Percentiles rank a stretch among this genome's conserved stretches.
Evolutionary conservation across 1,140 invertebrate genomes (phyloP).

Genomic region (Melitaea cinxia): DNA sequence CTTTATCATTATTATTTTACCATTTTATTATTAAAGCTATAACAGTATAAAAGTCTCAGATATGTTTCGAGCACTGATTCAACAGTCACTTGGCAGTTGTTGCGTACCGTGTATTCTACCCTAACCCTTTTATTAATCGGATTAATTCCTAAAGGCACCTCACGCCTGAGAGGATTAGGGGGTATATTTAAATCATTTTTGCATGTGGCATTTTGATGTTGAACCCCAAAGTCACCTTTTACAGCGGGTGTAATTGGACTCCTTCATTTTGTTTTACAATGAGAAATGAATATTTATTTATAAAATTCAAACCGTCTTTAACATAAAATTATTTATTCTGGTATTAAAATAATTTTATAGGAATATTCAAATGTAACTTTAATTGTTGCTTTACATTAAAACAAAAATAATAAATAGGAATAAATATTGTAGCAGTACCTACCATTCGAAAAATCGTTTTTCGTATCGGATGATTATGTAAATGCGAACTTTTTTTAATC

Average conservation of each 20-base stretch:
- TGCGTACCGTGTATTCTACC: conserved; percentile 33
- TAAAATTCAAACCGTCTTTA: conserved; percentile 39
- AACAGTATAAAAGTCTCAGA: no score
- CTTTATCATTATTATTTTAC: no score
- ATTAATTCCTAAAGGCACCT: conserved; percentile 70
- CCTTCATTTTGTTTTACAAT: conserved; percentile 61
- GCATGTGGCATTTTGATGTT: conserved; percentile 66
- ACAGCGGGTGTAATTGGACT: conserved; percentile 54
- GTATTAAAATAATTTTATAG: background rate
- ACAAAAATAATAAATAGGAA: background rate
- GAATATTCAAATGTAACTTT: background rate
- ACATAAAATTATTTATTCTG: background rate
- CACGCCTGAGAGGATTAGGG: conserved; percentile 52
- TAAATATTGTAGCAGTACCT: conserved; percentile 8
- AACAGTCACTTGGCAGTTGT: conserved; percentile 33
- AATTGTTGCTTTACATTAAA: background rate
- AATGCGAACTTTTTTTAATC: conserved; percentile 47
- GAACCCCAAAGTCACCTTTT: conserved; percentile 58
- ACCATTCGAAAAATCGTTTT: conserved; percentile 8
- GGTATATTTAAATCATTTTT: conserved; percentile 75
- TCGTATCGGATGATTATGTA: conserved; percentile 16
- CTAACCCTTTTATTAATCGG: conserved; percentile 66
- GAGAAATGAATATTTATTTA: conserved; percentile 72
- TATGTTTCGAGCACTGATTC: conserved; percentile 10
- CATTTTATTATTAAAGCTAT: no score